Base-by-base conservation (phyloP, 2,797 vertebrate genomes). In the Triplophysa bombifrons region DNA sequence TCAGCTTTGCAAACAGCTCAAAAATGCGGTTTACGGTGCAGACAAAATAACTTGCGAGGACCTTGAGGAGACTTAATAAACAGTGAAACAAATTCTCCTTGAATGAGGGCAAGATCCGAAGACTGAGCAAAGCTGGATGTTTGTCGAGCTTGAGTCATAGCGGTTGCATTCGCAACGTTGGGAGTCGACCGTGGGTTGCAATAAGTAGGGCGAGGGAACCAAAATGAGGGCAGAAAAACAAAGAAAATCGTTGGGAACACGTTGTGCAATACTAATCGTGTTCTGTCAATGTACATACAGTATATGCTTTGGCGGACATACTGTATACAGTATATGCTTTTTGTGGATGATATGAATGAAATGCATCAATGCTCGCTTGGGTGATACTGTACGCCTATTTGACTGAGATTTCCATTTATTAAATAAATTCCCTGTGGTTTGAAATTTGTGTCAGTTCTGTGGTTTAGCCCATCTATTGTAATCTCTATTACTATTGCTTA, bases 401-500 rank as follows among this genome's bases (percentile, higher is more conserved):
- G 77, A 81, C 73, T 76, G 46, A 64, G 50, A 83, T 78, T 75
- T 81, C 72, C 61, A 78, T 68, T 81, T 70, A 34, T 72, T 65
- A 79, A 81, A 81, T 76, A 79, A 73, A 83, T 34, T 69, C 56
- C 66, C 73, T 78, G 34, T 20, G 63, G 71, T 25, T 75, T 72
- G 64, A 25, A 83, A 83, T 51, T 20, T 70, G 71, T 46, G 38
- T 78, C 69, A 55, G 17, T 71, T 70, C 27, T 74, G 22, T 70
- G 82, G 60, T 65, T 66, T 22, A 71, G 51, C 48, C 51, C 78
- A 71, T 63, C 65, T 60, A 55, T 51, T 22, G 30, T 46, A 67
- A 76, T 68, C 11, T 2, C 16, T 27, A 56, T 56, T 66, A 41
- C 34, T 44, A n/a, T 44, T 41, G 73, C 73, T 67, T 76, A 22